Evolutionary conservation across 2,888 invertebrate genomes (phyloP), one percentile per base, ranked within the genome.

Genomic region (Creontiades dilutus): DNA sequence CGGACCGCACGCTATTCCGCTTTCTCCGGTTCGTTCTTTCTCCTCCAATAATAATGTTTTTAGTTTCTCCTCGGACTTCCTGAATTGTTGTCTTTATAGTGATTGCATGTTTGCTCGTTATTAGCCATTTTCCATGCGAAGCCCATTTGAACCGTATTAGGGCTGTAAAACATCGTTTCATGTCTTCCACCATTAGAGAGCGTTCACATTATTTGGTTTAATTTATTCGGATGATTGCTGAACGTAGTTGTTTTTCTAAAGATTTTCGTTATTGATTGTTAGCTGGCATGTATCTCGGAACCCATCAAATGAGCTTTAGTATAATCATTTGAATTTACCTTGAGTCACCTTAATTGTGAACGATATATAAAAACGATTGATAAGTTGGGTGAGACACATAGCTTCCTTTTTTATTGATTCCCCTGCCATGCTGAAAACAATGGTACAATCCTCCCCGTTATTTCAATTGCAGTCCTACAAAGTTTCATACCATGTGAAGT

Each of bases 71-170:
- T 23, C 68, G 68, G 68, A 68, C 68, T 23, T 68, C 11, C 23
- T 23, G 68, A 68, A 68, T 68, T 19, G 68, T 78, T 78, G 78
- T 78, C 37, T 37, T 37, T 78, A 78, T 78, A 46, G 78, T 37
- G 47, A 47, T 78, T 14, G 78, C 78, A 78, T 78, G 78, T 78
- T 78, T 78, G 47, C 46, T 14, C 16, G 37, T 47, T 47, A 78
- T 78, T 78, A 37, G 78, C 78, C 78, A 16, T 78, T 78, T 46
- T 78, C 78, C 78, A 46, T 46, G 78, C 78, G 37, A 78, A 11
- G 2, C 78, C 78, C 46, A 46, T 78, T 78, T n/a, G 16, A 16
- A 78, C 46, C n/a, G 78, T 47, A 46, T 19, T 19, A 13, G 46
- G 46, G 16, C 78, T 78, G 19, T 16, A 47, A 78, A 78, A 47